Conservation (phyloP, 1,140 invertebrate genomes). For the Formica exsecta region DNA sequence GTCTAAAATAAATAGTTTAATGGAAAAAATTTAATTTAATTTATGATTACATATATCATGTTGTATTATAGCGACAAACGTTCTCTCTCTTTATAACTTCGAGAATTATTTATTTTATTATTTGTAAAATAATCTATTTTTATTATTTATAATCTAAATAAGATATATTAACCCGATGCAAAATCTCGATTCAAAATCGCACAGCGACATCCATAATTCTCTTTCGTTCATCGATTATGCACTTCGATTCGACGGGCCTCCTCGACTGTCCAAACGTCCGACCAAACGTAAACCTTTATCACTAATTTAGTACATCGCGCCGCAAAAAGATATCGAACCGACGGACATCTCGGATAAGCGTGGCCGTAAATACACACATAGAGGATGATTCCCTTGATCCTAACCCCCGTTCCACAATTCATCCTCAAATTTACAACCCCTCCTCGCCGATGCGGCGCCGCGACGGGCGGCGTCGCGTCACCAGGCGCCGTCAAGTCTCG, state of each 20-base stretch:
- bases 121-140: background rate
- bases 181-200: background rate
- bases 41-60: slow-evolving; percentile 12
- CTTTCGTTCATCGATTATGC: slow-evolving; percentile 6
- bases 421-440: slow-evolving; percentile 62
- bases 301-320: background rate
- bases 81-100: no score
- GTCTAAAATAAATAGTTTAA: slow-evolving; percentile 28
- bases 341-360: slow-evolving; percentile 25
- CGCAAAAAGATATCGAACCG: slow-evolving; percentile 24
- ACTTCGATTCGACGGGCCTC: background rate
- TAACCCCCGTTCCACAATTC: slow-evolving; percentile 26
- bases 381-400: slow-evolving; percentile 49
- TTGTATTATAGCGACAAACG: background rate
- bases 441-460: slow-evolving; percentile 29
- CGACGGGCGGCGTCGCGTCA: slow-evolving; percentile 35
- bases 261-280: background rate
- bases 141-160: no score
- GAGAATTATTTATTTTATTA: slow-evolving; percentile 21
- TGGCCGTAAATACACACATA: slow-evolving; percentile 39
- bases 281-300: slow-evolving; percentile 25
- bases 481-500: slow-evolving; percentile 58
- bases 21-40: slow-evolving; percentile 38
- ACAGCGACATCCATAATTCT: background rate
- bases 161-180: no score